These are phyloP conservation scores for Palloptera scutellata DNA, from an alignment of 2,888 invertebrate species.

Conservation along the genomic window DNA sequence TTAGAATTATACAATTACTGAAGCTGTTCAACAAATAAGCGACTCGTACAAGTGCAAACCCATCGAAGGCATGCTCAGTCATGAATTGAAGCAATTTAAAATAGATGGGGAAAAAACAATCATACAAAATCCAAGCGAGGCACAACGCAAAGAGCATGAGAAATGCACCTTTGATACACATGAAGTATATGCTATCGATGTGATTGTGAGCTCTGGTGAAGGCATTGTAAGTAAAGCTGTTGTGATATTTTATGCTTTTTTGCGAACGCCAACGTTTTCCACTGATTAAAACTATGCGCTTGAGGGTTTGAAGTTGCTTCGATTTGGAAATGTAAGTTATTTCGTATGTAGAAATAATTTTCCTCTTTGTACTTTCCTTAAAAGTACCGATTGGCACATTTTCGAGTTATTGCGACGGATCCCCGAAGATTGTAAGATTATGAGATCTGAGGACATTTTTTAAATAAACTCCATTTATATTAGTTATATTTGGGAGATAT, in stretches of 20 bases:
- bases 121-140: constrained; percentile 96
- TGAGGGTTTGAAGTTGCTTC: constrained; percentile 52
- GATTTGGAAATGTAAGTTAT: constrained; percentile 36
- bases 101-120: constrained; percentile 98
- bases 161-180: constrained; percentile 94
- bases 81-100: constrained; percentile 94
- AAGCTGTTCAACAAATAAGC: constrained; percentile 90
- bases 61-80: constrained; percentile 94
- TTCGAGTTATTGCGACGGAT: constrained; percentile 36
- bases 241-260: too few relatives aligned
- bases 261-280: constrained; percentile 40
- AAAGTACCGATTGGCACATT: constrained; percentile 39
- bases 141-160: constrained; percentile 96
- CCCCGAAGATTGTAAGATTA: constrained; percentile 63
- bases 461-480: constrained; percentile 16
- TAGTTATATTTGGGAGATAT: not conserved
- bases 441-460: constrained; percentile 63
- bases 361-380: constrained; percentile 29
- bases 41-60: constrained; percentile 96
- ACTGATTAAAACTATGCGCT: constrained; percentile 62
- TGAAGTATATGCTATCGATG: constrained; percentile 98
- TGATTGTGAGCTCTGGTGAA: constrained; percentile 95
- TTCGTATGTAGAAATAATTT: constrained; percentile 24
- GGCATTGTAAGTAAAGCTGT: constrained; percentile 74
- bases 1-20: constrained; percentile 89